These are phyloP conservation scores for Potamilus streckersoni DNA, from an alignment of 1,140 invertebrate genomes.

Conservation along the genomic window DNA sequence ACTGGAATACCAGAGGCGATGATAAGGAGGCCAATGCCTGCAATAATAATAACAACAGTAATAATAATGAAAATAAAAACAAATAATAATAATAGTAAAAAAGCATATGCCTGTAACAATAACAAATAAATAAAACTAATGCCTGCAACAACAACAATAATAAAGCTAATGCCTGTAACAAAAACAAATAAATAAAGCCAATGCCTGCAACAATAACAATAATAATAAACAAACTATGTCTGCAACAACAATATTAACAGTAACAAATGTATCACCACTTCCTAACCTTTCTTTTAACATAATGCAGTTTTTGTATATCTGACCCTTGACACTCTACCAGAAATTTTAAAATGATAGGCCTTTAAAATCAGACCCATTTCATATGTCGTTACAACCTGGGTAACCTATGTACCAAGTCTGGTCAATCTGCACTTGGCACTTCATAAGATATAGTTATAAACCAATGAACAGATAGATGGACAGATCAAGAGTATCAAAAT, in stretches of 20 bases:
- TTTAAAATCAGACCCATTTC: too few species aligned
- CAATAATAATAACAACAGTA: constrained; percentile 15
- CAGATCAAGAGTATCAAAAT: too few species aligned
- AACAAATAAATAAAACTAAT: background rate
- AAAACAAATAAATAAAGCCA: background rate
- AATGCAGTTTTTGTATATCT: too few species aligned
- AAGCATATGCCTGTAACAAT: background rate
- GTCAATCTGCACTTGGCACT: too few species aligned
- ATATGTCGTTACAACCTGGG: too few species aligned
- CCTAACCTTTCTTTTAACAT: too few species aligned
- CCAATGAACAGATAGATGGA: too few species aligned
- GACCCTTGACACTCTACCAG: too few species aligned
- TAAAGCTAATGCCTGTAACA: constrained; percentile 27
- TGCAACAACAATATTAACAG: background rate
- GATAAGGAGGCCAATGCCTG: constrained; percentile 60
- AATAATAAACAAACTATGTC: background rate
- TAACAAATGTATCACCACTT: too few species aligned
- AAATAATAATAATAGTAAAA: background rate
- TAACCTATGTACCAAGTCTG: too few species aligned
- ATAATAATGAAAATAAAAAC: background rate
- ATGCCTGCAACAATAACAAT: background rate
- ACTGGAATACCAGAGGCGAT: constrained; percentile 83
- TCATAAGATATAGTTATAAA: too few species aligned
- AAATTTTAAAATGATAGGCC: too few species aligned
- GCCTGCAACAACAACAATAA: background rate